Conservation (phyloP, 2,888 invertebrate genomes). For the Drosophila prostipennis region DNA sequence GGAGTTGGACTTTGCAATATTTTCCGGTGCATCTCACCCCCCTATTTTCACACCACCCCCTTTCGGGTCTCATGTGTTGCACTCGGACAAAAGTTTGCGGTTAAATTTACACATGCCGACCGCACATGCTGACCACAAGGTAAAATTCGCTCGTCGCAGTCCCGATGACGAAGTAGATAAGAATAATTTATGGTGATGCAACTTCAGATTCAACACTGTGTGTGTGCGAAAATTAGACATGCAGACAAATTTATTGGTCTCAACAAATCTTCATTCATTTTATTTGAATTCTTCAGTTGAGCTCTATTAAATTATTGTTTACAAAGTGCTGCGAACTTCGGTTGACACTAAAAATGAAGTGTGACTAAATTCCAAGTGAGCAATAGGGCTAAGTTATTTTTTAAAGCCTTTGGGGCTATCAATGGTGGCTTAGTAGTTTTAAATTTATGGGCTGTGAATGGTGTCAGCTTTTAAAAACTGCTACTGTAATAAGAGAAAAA, state of each 20-base stretch:
- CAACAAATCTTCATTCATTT: conserved; percentile 70
- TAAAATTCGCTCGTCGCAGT: conserved; percentile 66
- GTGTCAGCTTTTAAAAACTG: background rate
- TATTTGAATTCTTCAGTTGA: conserved; percentile 39
- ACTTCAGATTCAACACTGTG: conserved; percentile 34
- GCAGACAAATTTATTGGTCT: conserved; percentile 77
- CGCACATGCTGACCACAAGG: conserved; percentile 60
- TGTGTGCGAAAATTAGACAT: conserved; percentile 77
- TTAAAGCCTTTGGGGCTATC: background rate
- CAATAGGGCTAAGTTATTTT: background rate
- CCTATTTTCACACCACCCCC: conserved; percentile 3
- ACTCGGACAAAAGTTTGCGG: conserved; percentile 65
- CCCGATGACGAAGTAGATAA: conserved; percentile 75
- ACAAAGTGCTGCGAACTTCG: conserved; percentile 22
- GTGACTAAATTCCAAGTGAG: conserved; percentile 12
- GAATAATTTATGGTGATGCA: conserved; percentile 78
- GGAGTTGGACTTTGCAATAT: background rate
- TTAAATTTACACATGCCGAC: conserved; percentile 60
- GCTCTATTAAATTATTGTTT: conserved; percentile 71
- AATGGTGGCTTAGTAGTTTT: background rate
- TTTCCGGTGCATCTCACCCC: conserved; percentile 6
- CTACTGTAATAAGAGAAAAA: too few species aligned
- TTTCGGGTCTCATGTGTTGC: conserved; percentile 53
- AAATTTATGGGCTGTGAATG: background rate
- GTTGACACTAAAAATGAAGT: conserved; percentile 54